phyloP scores from a whole-genome alignment of 2,113 vertebrate genomes.

The Callorhinus ursinus region DNA sequence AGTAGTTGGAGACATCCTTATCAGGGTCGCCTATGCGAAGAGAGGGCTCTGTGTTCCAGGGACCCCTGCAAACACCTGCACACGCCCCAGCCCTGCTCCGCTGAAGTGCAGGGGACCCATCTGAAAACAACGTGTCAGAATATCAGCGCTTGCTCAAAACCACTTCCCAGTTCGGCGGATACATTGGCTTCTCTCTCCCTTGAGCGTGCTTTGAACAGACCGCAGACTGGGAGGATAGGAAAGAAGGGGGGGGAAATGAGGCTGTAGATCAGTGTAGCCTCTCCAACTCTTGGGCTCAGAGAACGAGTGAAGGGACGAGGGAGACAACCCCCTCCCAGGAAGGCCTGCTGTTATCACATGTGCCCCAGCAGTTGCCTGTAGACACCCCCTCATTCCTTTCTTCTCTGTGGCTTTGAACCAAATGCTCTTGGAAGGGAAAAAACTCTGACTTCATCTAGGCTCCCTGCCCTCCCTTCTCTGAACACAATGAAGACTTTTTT shows the following conservation, averaged over 20 bases:
- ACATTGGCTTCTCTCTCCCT: not conserved
- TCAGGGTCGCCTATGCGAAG: not conserved
- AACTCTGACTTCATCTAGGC: not conserved
- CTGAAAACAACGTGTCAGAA: not conserved
- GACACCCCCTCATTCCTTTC: not conserved
- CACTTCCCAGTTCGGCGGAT: not conserved
- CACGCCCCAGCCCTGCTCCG: not conserved
- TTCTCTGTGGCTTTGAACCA: not conserved
- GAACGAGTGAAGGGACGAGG: not conserved
- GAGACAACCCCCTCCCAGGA: not conserved
- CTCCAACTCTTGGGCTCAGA: not conserved
- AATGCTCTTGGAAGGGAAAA: not conserved
- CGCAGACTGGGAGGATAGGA: not conserved
- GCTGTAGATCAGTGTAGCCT: not conserved
- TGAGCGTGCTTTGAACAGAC: conserved; percentile 53
- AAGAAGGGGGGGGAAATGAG: not conserved
- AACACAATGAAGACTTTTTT: not conserved
- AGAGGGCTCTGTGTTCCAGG: not conserved
- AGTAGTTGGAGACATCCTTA: not conserved
- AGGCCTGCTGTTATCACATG: not conserved
- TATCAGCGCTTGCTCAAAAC: conserved; percentile 23
- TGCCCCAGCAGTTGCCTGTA: not conserved
- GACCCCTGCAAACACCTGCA: not conserved
- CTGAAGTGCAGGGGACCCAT: not conserved
- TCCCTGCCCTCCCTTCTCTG: not conserved